Evolutionary conservation across 2,113 vertebrate genomes (phyloP), one percentile per base, ranked within the genome.

Genomic region (Tetraodon nigroviridis): DNA sequence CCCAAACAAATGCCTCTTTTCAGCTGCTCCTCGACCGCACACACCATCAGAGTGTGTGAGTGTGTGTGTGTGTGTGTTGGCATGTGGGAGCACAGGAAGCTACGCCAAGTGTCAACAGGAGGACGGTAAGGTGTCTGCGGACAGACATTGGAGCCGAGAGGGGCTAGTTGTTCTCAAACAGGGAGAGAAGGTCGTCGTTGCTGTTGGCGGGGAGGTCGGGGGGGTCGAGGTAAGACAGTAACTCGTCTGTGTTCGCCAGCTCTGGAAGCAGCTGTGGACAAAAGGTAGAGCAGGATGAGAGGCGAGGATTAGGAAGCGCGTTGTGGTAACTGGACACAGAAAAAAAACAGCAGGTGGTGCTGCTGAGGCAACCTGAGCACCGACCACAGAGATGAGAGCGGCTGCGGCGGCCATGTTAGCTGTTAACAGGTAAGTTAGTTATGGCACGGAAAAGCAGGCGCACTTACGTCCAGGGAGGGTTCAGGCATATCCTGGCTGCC

Each of bases 381-480:
- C 51, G 54, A 67, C 54, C 18, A 79, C 69, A 73, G 73, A 80
- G 72, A 81, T 76, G 73, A 82, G 44, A 73, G 71, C 61, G 69
- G 82, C 75, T 53, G 77, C 40, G 51, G 70, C 79, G 70, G 79
- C 68, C 59, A 51, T 20, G 74, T 66, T 79, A 79, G 77, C 75
- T 51, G 61, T 64, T 58, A 79, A 75, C 61, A 74, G 51, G 58
- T 57, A 77, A 72, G 77, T 61, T 40, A 72, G 77, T 61, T 40
- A 44, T 22, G 27, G 70, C 66, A 51, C 55, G 58, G 56, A 55
- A 64, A 62, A 79, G 77, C 64, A 2, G 29, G 40, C 84, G 90
- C 89, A 98, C 97, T 98, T 95, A 99, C 97, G 93, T 99, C 97
- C 92, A 99, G 92, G 70, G 96, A 98, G 90, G 97, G 95, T 90